Evolutionary conservation across 2,888 invertebrate species (phyloP), one percentile per base, ranked within the genome.

Genomic region (Cantharis nigra): DNA sequence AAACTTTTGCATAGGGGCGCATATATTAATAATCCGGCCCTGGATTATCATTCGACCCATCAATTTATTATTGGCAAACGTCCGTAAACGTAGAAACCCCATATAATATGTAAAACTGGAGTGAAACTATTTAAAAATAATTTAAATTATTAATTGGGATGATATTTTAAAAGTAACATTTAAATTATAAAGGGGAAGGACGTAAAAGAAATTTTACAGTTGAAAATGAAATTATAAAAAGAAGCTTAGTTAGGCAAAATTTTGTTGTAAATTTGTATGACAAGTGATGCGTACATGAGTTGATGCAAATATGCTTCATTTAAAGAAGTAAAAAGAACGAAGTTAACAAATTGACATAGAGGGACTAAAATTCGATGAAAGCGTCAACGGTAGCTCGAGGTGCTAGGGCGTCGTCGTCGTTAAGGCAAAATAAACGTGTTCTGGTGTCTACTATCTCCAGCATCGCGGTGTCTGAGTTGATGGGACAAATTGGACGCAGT

Each of bases 401-500:
- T 75, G 63, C n/a, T 67, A 70, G 72, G 75, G 71, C 73, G 78
- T 73, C 71, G 74, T 26, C 69, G 33, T 28, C 75, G 76, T 73
- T 76, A 75, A 69, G 20, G 65, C 30, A 69, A 69, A 75, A 78
- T 65, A 78, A 75, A 75, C 75, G 73, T 78, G 73, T 75, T 75
- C 70, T 72, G 65, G 64, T 49, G 49, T 49, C 49, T 49, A 49
- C 72, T 67, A 69, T 74, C 70, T 71, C 74, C 69, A 70, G 72
- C 75, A 65, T 69, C 71, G 72, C 63, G 70, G 72, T 20, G 75
- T 78, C 63, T 62, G 75, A 70, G 75, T 70, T 72, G 75, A 73
- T 71, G 75, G 72, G 80, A 80, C 77, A 81, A 72, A 81, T 82
- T 80, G 80, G 80, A 81, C 79, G 80, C 81, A 80, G 80, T 78